These are phyloP conservation scores for Apis florea DNA, from an alignment of 1,140 invertebrate genomes.

Conservation along the genomic window DNA sequence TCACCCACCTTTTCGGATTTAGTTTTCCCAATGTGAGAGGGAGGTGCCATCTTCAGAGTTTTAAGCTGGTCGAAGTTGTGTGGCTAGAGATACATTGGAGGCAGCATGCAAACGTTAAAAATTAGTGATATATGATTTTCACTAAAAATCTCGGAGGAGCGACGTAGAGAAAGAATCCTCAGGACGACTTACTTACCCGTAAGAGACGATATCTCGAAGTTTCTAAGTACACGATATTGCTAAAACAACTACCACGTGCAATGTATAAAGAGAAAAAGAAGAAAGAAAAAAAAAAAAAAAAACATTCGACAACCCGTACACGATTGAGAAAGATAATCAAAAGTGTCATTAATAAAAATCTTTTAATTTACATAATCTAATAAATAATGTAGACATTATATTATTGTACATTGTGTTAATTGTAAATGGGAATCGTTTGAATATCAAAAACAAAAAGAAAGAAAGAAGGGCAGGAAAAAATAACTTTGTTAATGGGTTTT, in stretches of 20 bases:
- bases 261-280: not conserved
- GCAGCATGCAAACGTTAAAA: conserved; percentile 81
- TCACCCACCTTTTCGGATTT: conserved; percentile 91
- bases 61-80: conserved; percentile 88
- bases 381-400: not conserved
- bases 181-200: conserved; percentile 53
- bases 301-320: not conserved
- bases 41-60: conserved; percentile 89
- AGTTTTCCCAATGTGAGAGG: conserved; percentile 90
- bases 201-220: conserved; percentile 35
- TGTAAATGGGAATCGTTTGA: not conserved
- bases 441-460: not conserved
- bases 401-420: not conserved
- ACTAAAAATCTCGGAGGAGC: not conserved
- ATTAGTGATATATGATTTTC: conserved; percentile 58
- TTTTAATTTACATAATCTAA: conserved; percentile 29
- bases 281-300: no score
- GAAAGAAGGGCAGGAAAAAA: not conserved
- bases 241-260: conserved; percentile 2
- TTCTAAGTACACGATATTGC: not conserved
- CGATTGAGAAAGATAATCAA: not conserved
- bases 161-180: not conserved
- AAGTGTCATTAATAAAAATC: not conserved
- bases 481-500: not conserved
- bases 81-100: conserved; percentile 82